phyloP scores from a whole-genome alignment of 2,888 invertebrate genomes.

The Brachyptera putata region DNA sequence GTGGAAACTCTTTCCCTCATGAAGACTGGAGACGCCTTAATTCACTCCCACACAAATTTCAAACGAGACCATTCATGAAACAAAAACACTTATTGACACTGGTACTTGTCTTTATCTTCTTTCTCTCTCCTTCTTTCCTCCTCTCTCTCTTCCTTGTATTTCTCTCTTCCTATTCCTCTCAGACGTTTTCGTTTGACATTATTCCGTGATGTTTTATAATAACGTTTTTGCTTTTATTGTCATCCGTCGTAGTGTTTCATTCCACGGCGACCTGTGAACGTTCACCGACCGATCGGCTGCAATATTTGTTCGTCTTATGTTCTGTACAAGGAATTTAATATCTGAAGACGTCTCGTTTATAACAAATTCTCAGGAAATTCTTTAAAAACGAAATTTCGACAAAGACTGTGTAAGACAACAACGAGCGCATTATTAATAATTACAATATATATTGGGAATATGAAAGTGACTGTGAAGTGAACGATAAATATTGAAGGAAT shows the following conservation, averaged over 20 bases:
- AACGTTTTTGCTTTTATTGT: constrained; percentile 2
- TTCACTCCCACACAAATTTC: too few relatives aligned
- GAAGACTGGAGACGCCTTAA: too few relatives aligned
- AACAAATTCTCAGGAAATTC: constrained; percentile 4
- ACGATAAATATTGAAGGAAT: too few relatives aligned
- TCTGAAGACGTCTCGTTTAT: too few relatives aligned
- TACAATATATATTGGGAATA: too few relatives aligned
- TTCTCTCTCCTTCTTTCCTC: too few relatives aligned
- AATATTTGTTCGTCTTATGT: neutral
- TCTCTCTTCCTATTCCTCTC: neutral
- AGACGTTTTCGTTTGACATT: constrained; percentile 1
- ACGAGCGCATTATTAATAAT: too few relatives aligned
- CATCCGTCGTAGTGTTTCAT: neutral
- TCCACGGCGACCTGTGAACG: neutral
- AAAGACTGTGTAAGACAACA: neutral
- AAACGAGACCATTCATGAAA: too few relatives aligned
- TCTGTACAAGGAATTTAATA: constrained; percentile 11
- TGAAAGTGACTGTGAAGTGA: too few relatives aligned
- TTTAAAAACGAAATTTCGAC: neutral
- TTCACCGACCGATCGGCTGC: neutral
- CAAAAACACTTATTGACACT: too few relatives aligned
- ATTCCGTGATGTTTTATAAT: neutral
- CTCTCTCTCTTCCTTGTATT: too few relatives aligned
- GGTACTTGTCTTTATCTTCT: neutral
- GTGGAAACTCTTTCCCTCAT: too few relatives aligned